Percentiles rank a stretch among this genome's conserved stretches.
Evolutionary conservation across 2,888 invertebrate species (phyloP).

Genomic region (Taphrorychus bicolor): DNA sequence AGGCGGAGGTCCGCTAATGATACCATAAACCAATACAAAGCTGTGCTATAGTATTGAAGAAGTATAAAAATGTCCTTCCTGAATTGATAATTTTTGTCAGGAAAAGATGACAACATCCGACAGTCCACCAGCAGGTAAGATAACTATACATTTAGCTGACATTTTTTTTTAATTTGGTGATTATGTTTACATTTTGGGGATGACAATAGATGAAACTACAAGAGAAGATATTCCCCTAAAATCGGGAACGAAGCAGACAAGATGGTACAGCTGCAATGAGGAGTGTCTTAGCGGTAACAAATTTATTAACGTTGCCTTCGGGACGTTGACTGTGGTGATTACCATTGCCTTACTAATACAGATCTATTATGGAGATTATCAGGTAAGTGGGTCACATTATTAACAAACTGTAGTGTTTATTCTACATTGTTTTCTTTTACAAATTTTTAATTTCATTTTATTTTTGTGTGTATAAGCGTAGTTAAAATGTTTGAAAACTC

Average conservation of each 20-base stretch:
- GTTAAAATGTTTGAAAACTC: too few relatives aligned
- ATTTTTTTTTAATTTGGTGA: background rate
- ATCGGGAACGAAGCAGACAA: constrained; percentile 51
- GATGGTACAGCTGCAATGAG: constrained; percentile 52
- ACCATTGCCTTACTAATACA: constrained; percentile 76
- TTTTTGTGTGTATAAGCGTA: too few relatives aligned
- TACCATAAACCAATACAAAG: background rate
- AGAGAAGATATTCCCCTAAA: constrained; percentile 68
- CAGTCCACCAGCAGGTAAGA: constrained; percentile 18
- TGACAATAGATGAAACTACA: constrained; percentile 56
- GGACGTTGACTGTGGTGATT: constrained; percentile 70
- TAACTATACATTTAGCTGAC: background rate
- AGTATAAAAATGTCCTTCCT: background rate
- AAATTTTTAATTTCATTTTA: too few relatives aligned
- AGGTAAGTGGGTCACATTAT: constrained; percentile 61
- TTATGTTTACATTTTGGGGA: background rate
- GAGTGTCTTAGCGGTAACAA: constrained; percentile 66
- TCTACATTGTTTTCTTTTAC: too few relatives aligned
- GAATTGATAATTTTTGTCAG: background rate
- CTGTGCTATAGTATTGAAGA: background rate
- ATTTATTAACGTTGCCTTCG: constrained; percentile 71
- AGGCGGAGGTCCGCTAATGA: background rate
- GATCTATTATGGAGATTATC: constrained; percentile 75
- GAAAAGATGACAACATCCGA: constrained; percentile 27
- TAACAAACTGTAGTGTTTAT: background rate